phyloP scores from a whole-genome alignment of 1,140 invertebrate genomes.

The Ganaspis sp. region DNA sequence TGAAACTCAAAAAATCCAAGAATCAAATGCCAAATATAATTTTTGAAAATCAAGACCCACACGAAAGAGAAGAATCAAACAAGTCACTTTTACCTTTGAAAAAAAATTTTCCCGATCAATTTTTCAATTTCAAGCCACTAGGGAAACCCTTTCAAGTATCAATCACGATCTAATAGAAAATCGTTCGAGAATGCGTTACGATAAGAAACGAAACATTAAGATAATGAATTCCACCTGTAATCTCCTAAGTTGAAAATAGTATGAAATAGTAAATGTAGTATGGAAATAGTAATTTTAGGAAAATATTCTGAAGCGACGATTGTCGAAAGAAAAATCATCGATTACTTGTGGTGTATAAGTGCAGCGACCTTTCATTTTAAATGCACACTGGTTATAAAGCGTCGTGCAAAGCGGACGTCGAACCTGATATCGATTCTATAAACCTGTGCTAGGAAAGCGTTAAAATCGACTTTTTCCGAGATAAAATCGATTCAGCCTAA shows the following conservation, averaged over 20 bases:
- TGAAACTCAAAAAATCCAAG: too few relatives aligned
- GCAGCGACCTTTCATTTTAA: slow-evolving; percentile 26
- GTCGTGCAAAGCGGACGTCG: slow-evolving; percentile 15
- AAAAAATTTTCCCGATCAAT: too few relatives aligned
- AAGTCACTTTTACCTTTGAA: too few relatives aligned
- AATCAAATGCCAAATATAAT: too few relatives aligned
- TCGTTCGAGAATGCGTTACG: too few relatives aligned
- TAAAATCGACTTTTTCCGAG: neutral
- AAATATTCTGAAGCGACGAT: neutral
- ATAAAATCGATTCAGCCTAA: neutral
- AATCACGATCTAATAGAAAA: too few relatives aligned
- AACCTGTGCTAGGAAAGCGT: slow-evolving; percentile 13
- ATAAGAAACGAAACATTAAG: too few relatives aligned
- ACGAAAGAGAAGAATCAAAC: too few relatives aligned
- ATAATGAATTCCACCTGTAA: neutral
- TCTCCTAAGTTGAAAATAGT: neutral
- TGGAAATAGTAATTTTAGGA: neutral
- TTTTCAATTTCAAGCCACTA: too few relatives aligned
- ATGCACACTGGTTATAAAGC: slow-evolving; percentile 8
- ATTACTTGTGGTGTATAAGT: neutral
- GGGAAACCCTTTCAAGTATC: too few relatives aligned
- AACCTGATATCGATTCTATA: slow-evolving; percentile 29
- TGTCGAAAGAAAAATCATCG: neutral
- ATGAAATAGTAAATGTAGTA: too few relatives aligned
- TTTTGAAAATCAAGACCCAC: too few relatives aligned